These are phyloP conservation scores for Harpagus bidentatus DNA, from an alignment of 2,113 vertebrate genomes.

Conservation along the genomic window DNA sequence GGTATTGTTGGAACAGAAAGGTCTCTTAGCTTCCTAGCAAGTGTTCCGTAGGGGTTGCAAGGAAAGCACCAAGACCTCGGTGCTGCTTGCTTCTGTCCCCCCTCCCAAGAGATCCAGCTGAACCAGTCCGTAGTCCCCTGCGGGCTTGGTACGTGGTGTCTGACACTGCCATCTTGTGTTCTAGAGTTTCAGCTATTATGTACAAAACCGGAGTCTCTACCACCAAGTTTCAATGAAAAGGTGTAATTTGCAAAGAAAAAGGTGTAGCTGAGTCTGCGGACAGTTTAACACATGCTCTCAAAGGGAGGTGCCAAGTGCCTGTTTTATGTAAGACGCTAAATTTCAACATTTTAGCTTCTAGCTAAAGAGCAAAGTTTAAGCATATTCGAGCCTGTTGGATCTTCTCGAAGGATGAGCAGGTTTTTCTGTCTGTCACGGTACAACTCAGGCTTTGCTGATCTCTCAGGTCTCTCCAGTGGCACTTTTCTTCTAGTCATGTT, in stretches of 20 bases:
- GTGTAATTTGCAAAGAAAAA: not conserved
- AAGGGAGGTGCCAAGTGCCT: not conserved
- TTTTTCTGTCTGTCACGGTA: not conserved
- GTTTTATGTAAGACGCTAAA: not conserved
- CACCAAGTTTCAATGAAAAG: not conserved
- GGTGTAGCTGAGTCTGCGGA: not conserved
- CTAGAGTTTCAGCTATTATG: not conserved
- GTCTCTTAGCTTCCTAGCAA: not conserved
- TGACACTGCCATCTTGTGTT: conserved; percentile 51
- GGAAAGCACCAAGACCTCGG: not conserved
- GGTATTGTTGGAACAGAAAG: not conserved
- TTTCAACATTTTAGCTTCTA: not conserved
- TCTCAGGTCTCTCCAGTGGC: not conserved
- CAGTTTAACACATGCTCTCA: not conserved
- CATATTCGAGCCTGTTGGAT: not conserved
- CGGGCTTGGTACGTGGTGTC: not conserved
- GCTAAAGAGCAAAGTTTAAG: not conserved
- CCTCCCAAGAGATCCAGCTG: too few species aligned
- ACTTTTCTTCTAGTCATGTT: not conserved
- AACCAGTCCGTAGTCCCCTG: not conserved
- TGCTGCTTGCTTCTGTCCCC: not conserved
- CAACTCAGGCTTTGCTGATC: not conserved
- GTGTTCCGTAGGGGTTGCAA: not conserved
- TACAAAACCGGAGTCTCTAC: not conserved
- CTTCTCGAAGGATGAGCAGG: not conserved